These are phyloP conservation scores for Nicator chloris DNA, from an alignment of 2,113 vertebrate genomes.

Conservation along the genomic window DNA sequence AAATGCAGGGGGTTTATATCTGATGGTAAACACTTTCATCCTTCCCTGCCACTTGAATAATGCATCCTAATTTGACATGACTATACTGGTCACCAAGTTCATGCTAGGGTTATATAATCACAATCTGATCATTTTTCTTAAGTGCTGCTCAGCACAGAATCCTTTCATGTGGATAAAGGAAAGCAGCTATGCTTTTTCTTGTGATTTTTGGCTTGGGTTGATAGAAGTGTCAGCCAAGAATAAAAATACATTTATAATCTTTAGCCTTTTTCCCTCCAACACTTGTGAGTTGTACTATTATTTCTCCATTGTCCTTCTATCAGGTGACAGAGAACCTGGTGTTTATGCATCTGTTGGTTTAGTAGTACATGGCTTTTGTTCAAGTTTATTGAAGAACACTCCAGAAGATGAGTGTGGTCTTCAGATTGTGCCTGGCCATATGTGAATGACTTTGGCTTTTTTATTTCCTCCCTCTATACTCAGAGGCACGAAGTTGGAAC, in stretches of 20 bases:
- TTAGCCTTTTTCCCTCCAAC: slow-evolving; percentile 9
- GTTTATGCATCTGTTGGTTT: slow-evolving; percentile 17
- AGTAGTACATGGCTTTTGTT: slow-evolving; percentile 19
- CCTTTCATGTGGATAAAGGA: slow-evolving; percentile 59
- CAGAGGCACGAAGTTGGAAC: background rate
- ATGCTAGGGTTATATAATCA: slow-evolving; percentile 57
- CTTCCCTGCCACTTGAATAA: slow-evolving; percentile 53
- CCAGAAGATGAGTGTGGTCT: slow-evolving; percentile 10
- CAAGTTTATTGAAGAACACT: background rate
- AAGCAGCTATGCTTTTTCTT: slow-evolving; percentile 55
- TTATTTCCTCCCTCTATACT: background rate
- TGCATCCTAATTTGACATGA: slow-evolving; percentile 59
- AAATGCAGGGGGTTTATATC: slow-evolving; percentile 18
- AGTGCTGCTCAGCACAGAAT: slow-evolving; percentile 31
- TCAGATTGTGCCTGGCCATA: background rate
- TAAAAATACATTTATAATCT: slow-evolving; percentile 61
- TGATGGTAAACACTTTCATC: slow-evolving; percentile 55
- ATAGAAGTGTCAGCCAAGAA: slow-evolving; percentile 42
- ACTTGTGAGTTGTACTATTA: slow-evolving; percentile 26
- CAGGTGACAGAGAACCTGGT: slow-evolving; percentile 18
- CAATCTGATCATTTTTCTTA: slow-evolving; percentile 53
- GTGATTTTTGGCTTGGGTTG: slow-evolving; percentile 53
- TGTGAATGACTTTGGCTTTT: background rate
- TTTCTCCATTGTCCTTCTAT: slow-evolving; percentile 35
- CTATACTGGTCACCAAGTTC: slow-evolving; percentile 56